These are phyloP conservation scores for Sardinella longiceps DNA, from an alignment of 2,797 vertebrate genomes.

Conservation along the genomic window DNA sequence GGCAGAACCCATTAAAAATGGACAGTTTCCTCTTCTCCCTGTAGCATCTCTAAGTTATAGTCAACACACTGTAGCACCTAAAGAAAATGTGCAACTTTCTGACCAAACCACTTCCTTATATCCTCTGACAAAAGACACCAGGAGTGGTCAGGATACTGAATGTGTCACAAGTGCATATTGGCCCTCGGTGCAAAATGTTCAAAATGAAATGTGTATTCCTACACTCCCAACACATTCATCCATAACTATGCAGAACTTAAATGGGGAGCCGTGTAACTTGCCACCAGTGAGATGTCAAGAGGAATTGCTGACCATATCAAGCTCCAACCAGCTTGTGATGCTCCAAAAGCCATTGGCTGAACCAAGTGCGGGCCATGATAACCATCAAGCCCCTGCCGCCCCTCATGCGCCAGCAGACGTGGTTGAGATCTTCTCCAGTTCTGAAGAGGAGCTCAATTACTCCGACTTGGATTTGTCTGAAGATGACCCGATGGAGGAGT, in stretches of 20 bases:
- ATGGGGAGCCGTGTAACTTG: neutral
- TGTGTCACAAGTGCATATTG: neutral
- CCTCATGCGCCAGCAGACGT: slow-evolving; percentile 5
- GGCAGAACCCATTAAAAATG: neutral
- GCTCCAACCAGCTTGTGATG: slow-evolving; percentile 26
- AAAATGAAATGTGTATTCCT: neutral
- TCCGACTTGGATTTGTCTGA: slow-evolving; percentile 72
- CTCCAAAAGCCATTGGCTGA: slow-evolving; percentile 15
- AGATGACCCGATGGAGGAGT: slow-evolving; percentile 79
- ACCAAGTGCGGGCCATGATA: neutral
- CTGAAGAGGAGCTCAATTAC: slow-evolving; percentile 64
- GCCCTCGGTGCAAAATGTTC: neutral
- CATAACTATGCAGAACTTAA: neutral
- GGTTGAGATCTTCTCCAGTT: slow-evolving; percentile 60
- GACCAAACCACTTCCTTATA: neutral
- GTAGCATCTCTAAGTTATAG: neutral
- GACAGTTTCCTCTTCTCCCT: neutral
- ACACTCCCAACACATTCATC: neutral
- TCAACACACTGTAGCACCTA: neutral
- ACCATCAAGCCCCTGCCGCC: neutral
- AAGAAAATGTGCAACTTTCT: neutral
- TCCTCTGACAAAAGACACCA: neutral
- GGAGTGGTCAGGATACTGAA: neutral
- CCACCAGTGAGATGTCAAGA: neutral
- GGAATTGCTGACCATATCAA: slow-evolving; percentile 8